These are phyloP conservation scores for Astyanax mexicanus DNA, from an alignment of 2,797 vertebrate genomes.

Conservation along the genomic window DNA sequence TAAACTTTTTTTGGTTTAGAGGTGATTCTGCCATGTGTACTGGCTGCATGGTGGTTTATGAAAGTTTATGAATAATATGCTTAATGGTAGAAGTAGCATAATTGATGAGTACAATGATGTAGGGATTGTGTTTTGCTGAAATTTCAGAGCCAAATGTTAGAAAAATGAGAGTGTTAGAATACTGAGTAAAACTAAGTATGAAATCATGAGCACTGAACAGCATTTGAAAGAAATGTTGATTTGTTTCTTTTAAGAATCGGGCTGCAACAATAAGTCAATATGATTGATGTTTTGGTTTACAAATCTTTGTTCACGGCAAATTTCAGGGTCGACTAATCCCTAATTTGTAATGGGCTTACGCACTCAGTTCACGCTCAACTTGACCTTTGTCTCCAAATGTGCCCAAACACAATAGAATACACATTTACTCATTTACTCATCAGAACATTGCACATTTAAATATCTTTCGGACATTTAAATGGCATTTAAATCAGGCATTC, in stretches of 20 bases:
- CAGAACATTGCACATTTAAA: no score
- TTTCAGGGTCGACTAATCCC: no score
- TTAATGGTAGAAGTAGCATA: background rate
- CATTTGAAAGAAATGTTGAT: background rate
- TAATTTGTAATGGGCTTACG: no score
- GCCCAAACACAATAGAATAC: no score
- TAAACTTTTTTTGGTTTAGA: conserved; percentile 18
- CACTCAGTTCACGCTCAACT: no score
- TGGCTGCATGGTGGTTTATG: conserved; percentile 5
- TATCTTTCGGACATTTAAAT: no score
- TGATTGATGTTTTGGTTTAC: no score
- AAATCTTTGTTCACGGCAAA: no score
- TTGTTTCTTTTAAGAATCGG: background rate
- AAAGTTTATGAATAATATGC: background rate
- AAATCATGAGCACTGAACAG: background rate
- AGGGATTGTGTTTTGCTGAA: conserved; percentile 5
- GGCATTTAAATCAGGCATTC: no score
- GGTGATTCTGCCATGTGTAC: background rate
- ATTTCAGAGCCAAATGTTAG: background rate
- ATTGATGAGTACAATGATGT: background rate
- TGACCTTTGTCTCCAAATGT: no score
- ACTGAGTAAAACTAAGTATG: background rate
- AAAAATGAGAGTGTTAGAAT: background rate
- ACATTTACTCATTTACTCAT: no score
- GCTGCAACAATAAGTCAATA: no score